Percentiles rank a stretch among this genome's conserved stretches.
These are phyloP conservation scores for Mesocentrotus franciscanus DNA, from an alignment of 53 echinoderm and acorn worm species.

Conservation along the genomic window DNA sequence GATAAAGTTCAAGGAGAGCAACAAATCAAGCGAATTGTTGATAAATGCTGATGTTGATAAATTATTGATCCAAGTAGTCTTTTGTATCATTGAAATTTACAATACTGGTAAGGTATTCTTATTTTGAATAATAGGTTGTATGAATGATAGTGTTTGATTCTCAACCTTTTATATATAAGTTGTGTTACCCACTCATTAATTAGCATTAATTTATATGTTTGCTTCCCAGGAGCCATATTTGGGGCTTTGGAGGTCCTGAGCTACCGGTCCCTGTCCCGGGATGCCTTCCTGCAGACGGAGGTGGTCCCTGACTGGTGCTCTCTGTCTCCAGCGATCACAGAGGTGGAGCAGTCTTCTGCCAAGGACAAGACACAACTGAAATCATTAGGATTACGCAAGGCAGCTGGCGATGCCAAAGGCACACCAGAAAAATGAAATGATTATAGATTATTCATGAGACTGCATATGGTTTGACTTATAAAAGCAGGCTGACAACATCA, in stretches of 20 bases:
- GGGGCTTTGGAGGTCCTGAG: conserved; percentile 94
- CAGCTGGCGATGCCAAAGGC: conserved; percentile 39
- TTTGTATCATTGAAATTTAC: too few species aligned
- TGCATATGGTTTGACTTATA: not conserved
- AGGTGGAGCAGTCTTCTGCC: conserved; percentile 74
- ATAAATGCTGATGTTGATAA: too few species aligned
- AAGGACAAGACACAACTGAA: conserved; percentile 88
- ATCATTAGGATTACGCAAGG: conserved; percentile 57
- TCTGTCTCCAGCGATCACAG: conserved; percentile 76
- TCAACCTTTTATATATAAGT: too few species aligned
- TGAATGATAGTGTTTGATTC: too few species aligned
- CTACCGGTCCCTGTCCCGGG: conserved; percentile 90
- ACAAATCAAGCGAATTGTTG: too few species aligned
- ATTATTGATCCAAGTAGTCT: too few species aligned
- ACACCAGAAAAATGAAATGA: conserved; percentile 36
- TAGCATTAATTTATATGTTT: not conserved
- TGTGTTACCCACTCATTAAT: not conserved
- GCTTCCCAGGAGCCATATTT: conserved; percentile 89
- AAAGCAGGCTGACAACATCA: not conserved
- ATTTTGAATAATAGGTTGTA: too few species aligned
- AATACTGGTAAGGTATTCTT: too few species aligned
- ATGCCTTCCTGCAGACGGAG: conserved; percentile 88
- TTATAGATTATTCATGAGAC: not conserved
- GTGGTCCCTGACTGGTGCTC: conserved; percentile 98
- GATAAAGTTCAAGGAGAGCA: too few species aligned